A percentile compares a stretch with the other conserved stretches of the same genome.
Evolutionary conservation across 2,888 invertebrate genomes (phyloP).

Genomic region (Hirtodrosophila duncani): DNA sequence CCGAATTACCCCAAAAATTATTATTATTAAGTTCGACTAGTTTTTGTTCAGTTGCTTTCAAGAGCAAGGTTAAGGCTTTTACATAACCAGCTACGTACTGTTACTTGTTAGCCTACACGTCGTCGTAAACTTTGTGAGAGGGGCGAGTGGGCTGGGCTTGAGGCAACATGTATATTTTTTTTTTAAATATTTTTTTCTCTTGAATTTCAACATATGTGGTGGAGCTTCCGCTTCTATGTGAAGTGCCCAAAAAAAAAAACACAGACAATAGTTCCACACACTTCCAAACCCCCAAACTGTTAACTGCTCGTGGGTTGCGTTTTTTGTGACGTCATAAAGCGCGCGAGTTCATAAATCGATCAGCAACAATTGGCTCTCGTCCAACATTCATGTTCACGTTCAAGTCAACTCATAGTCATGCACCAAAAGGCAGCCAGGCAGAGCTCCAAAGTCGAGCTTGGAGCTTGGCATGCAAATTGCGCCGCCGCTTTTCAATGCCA

Average conservation of each 20-base stretch:
- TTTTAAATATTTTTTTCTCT: slow-evolving; percentile 4
- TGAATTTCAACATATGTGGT: slow-evolving; percentile 34
- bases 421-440: slow-evolving; percentile 40
- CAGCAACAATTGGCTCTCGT: slow-evolving; percentile 58
- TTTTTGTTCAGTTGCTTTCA: slow-evolving; percentile 44
- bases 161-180: slow-evolving; percentile 18
- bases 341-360: slow-evolving; percentile 70
- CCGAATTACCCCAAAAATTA: too few relatives aligned
- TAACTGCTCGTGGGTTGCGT: slow-evolving; percentile 49
- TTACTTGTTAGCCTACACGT: slow-evolving; percentile 54
- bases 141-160: slow-evolving; percentile 45
- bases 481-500: slow-evolving; percentile 57
- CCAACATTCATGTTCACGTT: slow-evolving; percentile 7
- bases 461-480: slow-evolving; percentile 64
- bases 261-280: background rate
- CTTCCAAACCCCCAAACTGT: too few relatives aligned
- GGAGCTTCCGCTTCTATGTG: slow-evolving; percentile 67
- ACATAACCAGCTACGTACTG: slow-evolving; percentile 27
- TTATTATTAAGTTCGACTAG: too few relatives aligned
- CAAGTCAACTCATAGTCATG: slow-evolving; percentile 40
- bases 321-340: slow-evolving; percentile 55
- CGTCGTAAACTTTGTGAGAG: background rate
- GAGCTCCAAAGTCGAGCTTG: background rate
- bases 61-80: slow-evolving; percentile 61
- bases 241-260: background rate